Evolutionary conservation across 37 sponge, comb jelly and placozoan species (phyloP).

Genomic region (Agelas oroides): DNA sequence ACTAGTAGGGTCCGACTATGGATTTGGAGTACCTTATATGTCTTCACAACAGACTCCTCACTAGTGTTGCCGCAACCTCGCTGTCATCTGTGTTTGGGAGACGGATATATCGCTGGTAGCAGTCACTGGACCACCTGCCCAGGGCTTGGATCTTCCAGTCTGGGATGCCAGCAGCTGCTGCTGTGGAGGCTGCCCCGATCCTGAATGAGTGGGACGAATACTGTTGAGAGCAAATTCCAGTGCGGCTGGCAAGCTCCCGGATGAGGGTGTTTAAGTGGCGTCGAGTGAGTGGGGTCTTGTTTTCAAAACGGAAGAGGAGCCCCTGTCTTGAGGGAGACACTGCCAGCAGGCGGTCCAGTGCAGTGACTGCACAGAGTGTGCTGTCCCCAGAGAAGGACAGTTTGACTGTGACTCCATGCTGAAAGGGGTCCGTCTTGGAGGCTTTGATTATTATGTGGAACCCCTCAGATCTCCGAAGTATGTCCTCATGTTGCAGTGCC

Average conservation of each 20-base stretch:
- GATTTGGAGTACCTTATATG: too few relatives aligned
- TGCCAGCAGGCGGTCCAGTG: neutral
- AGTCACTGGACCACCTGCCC: constrained; percentile 23
- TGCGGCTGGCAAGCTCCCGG: neutral
- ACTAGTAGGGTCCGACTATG: too few relatives aligned
- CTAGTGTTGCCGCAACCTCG: too few relatives aligned
- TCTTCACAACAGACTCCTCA: too few relatives aligned
- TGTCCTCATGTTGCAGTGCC: neutral
- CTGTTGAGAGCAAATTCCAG: neutral
- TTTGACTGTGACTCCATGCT: neutral
- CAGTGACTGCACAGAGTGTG: neutral
- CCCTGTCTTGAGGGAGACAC: neutral
- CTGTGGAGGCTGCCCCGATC: constrained; percentile 20
- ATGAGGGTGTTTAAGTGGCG: neutral
- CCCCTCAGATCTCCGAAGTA: neutral
- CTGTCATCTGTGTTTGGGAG: too few relatives aligned
- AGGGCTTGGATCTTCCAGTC: constrained; percentile 3
- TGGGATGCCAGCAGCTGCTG: constrained; percentile 2
- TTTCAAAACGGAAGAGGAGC: neutral
- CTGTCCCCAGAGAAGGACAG: neutral
- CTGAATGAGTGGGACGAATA: constrained; percentile 19
- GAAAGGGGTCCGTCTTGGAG: constrained; percentile 22
- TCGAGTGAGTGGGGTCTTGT: neutral
- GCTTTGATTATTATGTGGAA: neutral
- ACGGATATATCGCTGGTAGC: constrained; percentile 18